Conservation (phyloP, 1,140 invertebrate species). For the Trypoxylus dichotomus region DNA sequence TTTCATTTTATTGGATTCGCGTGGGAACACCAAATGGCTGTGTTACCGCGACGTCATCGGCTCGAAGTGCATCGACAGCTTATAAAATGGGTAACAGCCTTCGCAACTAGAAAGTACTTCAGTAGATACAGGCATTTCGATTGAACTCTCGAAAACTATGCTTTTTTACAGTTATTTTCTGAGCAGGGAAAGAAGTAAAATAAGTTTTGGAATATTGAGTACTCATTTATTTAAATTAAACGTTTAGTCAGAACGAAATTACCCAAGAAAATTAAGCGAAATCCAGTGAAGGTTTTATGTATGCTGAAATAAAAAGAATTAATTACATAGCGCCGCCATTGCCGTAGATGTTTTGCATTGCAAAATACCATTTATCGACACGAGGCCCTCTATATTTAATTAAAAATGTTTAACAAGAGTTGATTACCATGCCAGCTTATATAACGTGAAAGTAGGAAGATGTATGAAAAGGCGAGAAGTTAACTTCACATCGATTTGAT, state of each 20-base stretch:
- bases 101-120: background rate
- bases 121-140: background rate
- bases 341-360: background rate
- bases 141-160: background rate
- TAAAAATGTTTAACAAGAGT: background rate
- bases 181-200: background rate
- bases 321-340: background rate
- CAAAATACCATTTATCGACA: background rate
- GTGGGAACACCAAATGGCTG: slow-evolving; percentile 9
- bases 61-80: background rate
- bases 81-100: background rate
- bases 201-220: background rate
- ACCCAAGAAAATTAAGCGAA: background rate
- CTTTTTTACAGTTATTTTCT: background rate
- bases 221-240: background rate
- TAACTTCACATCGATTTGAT: background rate
- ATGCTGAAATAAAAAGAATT: background rate
- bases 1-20: slow-evolving; percentile 21
- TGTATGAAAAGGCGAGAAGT: background rate
- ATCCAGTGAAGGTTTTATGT: background rate
- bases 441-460: background rate
- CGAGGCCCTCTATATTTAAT: background rate
- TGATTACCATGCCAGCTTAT: background rate
- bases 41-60: background rate
- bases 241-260: background rate